A percentile compares a stretch with the other conserved stretches of the same genome.
Conservation (phyloP, 2,113 vertebrate genomes). For the Corydoras sp. region DNA sequence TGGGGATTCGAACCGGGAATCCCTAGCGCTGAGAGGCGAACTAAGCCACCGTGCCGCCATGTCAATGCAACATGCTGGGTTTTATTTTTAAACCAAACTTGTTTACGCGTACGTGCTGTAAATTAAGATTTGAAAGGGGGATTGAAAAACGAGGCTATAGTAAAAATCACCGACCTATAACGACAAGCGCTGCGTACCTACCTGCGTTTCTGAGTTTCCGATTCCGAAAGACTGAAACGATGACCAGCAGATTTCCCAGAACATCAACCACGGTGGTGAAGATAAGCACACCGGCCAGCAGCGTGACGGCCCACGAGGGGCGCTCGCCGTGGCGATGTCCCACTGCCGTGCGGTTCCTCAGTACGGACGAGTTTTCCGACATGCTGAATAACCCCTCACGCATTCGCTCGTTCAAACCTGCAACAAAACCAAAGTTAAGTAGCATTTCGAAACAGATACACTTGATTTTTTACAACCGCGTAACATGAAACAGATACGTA, state of each 20-base stretch:
- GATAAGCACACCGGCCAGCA: constrained; percentile 76
- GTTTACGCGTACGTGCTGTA: no score
- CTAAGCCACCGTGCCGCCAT: no score
- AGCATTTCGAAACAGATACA: no score
- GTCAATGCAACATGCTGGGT: no score
- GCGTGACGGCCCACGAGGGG: constrained; percentile 73
- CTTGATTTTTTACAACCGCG: no score
- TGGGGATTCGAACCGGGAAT: no score
- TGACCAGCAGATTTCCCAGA: constrained; percentile 79
- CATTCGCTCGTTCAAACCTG: constrained; percentile 9
- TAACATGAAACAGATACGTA: no score
- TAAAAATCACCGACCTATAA: no score
- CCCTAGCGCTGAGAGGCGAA: no score
- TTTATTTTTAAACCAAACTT: no score
- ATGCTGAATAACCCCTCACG: constrained; percentile 54
- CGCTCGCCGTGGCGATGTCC: constrained; percentile 56
- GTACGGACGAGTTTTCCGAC: constrained; percentile 66
- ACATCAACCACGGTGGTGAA: constrained; percentile 83
- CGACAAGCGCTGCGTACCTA: constrained; percentile 51
- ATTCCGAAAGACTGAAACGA: constrained; percentile 81
- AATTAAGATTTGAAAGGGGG: no score
- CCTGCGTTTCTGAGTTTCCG: constrained; percentile 82
- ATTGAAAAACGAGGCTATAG: no score
- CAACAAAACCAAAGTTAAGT: not conserved
- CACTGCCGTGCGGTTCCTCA: constrained; percentile 71